Percentiles rank a stretch among this genome's conserved stretches.
phyloP scores from a whole-genome alignment of 2,797 vertebrate genomes.

The Phylloscopus collybita region DNA sequence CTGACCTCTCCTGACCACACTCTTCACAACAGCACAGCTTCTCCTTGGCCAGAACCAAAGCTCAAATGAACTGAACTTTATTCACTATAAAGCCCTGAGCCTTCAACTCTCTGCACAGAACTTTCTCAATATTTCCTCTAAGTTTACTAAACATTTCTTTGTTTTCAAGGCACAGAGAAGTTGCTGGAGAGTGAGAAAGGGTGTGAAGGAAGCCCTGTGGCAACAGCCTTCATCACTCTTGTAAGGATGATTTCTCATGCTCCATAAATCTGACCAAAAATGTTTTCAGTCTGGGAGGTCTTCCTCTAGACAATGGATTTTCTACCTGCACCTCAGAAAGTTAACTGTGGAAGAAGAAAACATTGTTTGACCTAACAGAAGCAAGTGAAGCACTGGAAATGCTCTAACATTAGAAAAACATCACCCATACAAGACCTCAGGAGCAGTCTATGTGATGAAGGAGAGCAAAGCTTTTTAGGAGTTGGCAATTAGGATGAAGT shows the following conservation, averaged over 20 bases:
- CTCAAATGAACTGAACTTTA: conserved; percentile 12
- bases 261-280: neutral
- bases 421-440: neutral
- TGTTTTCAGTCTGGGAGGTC: neutral
- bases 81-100: neutral
- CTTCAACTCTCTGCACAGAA: neutral
- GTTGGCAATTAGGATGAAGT: neutral
- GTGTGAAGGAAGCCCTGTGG: neutral
- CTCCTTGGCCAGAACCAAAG: neutral
- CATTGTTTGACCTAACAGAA: neutral
- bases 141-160: neutral
- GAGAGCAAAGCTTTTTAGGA: neutral
- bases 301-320: neutral
- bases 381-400: neutral
- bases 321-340: neutral
- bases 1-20: conserved; percentile 44
- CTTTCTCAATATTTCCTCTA: neutral
- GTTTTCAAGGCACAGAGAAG: neutral
- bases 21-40: conserved; percentile 20
- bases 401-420: neutral
- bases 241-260: neutral
- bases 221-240: neutral
- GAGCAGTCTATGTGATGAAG: neutral
- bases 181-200: neutral
- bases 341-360: neutral